Percentiles rank a stretch among this genome's conserved stretches.
Evolutionary conservation across 2,113 vertebrate species (phyloP).

Genomic region (Sorex fumeus): DNA sequence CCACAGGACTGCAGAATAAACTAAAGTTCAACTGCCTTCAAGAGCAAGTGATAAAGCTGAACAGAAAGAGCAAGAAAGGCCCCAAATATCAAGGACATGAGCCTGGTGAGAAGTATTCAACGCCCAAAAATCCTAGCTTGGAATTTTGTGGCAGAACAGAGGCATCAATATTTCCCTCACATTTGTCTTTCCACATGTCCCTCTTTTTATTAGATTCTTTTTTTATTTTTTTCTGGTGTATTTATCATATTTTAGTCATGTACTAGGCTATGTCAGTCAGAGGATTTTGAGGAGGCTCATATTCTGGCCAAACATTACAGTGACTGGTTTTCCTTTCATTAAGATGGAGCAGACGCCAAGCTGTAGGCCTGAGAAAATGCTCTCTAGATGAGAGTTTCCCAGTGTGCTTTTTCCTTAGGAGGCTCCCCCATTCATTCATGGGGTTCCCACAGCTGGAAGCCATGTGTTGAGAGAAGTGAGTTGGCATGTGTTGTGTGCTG

Average conservation of each 20-base stretch:
- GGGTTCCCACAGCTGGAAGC: slow-evolving; percentile 66
- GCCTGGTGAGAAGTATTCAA: background rate
- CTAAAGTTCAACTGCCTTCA: slow-evolving; percentile 42
- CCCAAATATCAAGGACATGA: background rate
- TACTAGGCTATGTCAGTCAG: background rate
- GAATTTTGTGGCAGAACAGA: background rate
- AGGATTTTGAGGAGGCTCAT: background rate
- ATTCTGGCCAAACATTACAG: background rate
- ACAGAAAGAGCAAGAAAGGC: slow-evolving; percentile 6
- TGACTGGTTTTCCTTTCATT: slow-evolving; percentile 29
- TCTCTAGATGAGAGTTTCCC: background rate
- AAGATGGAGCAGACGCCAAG: background rate
- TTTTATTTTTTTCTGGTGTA: background rate
- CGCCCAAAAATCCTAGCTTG: background rate
- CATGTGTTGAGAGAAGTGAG: slow-evolving; percentile 85
- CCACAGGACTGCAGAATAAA: slow-evolving; percentile 59
- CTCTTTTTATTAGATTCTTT: background rate
- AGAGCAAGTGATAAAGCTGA: background rate
- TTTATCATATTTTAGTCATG: background rate
- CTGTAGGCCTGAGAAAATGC: slow-evolving; percentile 15
- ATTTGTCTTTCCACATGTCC: background rate
- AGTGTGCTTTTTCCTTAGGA: slow-evolving; percentile 73
- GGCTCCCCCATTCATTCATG: slow-evolving; percentile 53
- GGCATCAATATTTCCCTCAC: background rate
- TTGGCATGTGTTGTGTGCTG: slow-evolving; percentile 74